Evolutionary conservation across 2,888 invertebrate genomes (phyloP).

Genomic region (Seira musarum): DNA sequence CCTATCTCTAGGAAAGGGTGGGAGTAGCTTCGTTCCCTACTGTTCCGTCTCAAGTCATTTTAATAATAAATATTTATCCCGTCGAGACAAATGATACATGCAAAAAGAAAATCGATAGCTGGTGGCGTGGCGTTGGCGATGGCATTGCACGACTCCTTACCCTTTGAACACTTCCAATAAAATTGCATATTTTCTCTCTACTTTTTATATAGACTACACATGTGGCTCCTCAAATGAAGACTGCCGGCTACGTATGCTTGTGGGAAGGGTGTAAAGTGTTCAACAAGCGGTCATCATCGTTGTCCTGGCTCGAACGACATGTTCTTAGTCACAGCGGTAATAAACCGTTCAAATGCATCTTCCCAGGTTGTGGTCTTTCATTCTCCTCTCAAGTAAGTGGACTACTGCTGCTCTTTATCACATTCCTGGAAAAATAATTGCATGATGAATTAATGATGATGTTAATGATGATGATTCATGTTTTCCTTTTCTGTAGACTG

Average conservation of each 20-base stretch:
- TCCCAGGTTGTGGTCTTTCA: slow-evolving; percentile 87
- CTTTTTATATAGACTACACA: slow-evolving; percentile 52
- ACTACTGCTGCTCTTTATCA: neutral
- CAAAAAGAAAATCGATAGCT: no score
- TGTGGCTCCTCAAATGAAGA: slow-evolving; percentile 70
- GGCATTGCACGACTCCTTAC: no score
- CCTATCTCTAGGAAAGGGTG: no score
- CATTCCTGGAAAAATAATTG: neutral
- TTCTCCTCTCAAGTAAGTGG: slow-evolving; percentile 73
- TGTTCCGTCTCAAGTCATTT: no score
- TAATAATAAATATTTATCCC: no score
- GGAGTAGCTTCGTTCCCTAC: no score
- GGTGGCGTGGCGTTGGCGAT: no score
- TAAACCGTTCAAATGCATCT: slow-evolving; percentile 96
- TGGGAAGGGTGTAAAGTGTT: slow-evolving; percentile 97
- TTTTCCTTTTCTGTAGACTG: slow-evolving; percentile 73
- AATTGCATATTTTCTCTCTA: slow-evolving; percentile 56
- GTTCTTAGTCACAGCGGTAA: slow-evolving; percentile 92
- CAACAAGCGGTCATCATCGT: slow-evolving; percentile 91
- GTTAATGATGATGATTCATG: neutral
- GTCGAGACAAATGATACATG: no score
- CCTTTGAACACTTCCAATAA: no score
- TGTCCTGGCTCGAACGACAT: slow-evolving; percentile 94
- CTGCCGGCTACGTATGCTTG: slow-evolving; percentile 79
- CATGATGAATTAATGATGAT: neutral